Evolutionary conservation across 2,797 vertebrate species (phyloP).

Genomic region (Calcarius lapponicus): DNA sequence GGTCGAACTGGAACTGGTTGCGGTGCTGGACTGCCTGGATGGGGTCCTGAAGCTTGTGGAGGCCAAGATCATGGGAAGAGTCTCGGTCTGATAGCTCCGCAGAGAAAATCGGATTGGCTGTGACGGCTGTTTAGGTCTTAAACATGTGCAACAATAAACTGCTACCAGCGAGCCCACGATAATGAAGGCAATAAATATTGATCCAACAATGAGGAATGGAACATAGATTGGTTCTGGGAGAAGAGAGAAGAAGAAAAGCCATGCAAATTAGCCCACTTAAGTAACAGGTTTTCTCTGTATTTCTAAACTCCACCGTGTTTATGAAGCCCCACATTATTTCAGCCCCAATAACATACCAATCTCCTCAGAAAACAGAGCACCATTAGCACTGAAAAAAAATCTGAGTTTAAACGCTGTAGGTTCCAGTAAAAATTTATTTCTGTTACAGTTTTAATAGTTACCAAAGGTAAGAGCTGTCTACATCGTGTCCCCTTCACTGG

Average conservation of each 20-base stretch:
- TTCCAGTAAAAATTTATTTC: not conserved
- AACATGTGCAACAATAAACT: slow-evolving; percentile 95
- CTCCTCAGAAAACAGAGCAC: not conserved
- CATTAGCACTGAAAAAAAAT: not conserved
- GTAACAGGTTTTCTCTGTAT: not conserved
- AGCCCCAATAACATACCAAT: not conserved
- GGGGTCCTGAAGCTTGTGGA: slow-evolving; percentile 85
- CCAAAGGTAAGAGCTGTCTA: not conserved
- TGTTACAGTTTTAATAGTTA: not conserved
- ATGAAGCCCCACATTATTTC: not conserved
- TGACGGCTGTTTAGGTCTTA: slow-evolving; percentile 91
- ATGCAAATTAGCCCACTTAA: not conserved
- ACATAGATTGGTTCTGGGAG: slow-evolving; percentile 92
- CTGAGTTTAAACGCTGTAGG: not conserved
- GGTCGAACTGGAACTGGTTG: slow-evolving; percentile 90
- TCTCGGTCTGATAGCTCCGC: slow-evolving; percentile 93
- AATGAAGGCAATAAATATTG: slow-evolving; percentile 97
- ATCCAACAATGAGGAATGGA: slow-evolving; percentile 96
- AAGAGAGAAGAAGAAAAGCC: slow-evolving; percentile 34
- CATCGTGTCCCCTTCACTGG: rapidly evolving
- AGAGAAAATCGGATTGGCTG: slow-evolving; percentile 93
- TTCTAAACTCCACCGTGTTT: not conserved
- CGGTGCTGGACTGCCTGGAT: slow-evolving; percentile 93
- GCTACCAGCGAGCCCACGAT: slow-evolving; percentile 93
- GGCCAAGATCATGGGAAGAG: slow-evolving; percentile 96